Evolutionary conservation across 92 coral and sea anemone species (phyloP).

Genomic region (Porites lobata): DNA sequence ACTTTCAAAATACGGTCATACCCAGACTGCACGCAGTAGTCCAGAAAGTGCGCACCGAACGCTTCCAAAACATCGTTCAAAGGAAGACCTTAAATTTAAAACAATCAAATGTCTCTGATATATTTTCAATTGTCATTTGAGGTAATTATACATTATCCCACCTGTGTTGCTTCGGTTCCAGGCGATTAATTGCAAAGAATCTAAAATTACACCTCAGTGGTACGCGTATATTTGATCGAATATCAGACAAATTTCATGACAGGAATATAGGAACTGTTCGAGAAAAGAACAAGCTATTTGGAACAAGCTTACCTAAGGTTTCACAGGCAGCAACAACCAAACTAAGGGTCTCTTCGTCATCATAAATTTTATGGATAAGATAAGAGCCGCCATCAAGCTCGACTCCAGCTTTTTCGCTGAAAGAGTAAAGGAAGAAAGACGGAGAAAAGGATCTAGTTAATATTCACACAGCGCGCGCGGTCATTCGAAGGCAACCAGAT

Average conservation of each 20-base stretch:
- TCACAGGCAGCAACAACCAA: constrained; percentile 92
- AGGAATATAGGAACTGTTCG: background rate
- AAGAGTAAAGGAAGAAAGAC: background rate
- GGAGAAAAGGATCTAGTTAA: background rate
- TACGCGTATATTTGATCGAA: background rate
- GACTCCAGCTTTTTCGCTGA: constrained; percentile 95
- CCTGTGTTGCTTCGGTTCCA: background rate
- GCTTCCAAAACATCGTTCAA: constrained; percentile 89
- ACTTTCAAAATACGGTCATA: constrained; percentile 97
- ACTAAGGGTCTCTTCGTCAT: constrained; percentile 89
- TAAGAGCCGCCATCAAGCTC: constrained; percentile 98
- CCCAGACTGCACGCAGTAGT: constrained; percentile 95
- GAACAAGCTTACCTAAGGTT: constrained; percentile 76
- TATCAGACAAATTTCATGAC: background rate
- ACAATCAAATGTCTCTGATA: background rate
- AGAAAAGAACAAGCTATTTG: background rate
- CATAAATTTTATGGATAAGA: constrained; percentile 95
- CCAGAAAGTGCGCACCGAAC: constrained; percentile 97
- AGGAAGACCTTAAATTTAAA: constrained; percentile 74
- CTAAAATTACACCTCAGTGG: background rate
- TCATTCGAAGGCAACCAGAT: background rate
- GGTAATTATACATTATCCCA: background rate
- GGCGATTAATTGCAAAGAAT: background rate
- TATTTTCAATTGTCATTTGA: background rate
- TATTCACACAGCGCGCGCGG: background rate